Conservation (phyloP, 2,113 vertebrate species). For the rabbit (Oryctolagus cuniculus) region mOryCun1.1 NC_091432.1:170737501-170738000, state of each 20-base stretch:
- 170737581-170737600: slow-evolving; percentile 49
- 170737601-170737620: slow-evolving; percentile 60
- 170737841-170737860: neutral
- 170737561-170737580: neutral
- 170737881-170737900: neutral
- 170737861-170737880: slow-evolving; percentile 23
- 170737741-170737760: neutral
- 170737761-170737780: accelerated
- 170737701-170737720: neutral
- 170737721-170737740: slow-evolving; percentile 6
- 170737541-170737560: slow-evolving; percentile 79
- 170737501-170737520: slow-evolving; percentile 66
- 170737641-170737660: neutral
- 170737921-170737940: neutral
- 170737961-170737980: neutral
- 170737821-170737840: neutral
- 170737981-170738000: neutral
- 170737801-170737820: neutral
- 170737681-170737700: neutral
- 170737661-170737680: neutral
- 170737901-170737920: slow-evolving; percentile 5
- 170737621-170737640: neutral
- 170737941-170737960: neutral
- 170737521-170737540: slow-evolving; percentile 72
- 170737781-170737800: neutral